Base-by-base conservation (phyloP, 1,140 invertebrate genomes). In the Camponotus pennsylvanicus region DNA sequence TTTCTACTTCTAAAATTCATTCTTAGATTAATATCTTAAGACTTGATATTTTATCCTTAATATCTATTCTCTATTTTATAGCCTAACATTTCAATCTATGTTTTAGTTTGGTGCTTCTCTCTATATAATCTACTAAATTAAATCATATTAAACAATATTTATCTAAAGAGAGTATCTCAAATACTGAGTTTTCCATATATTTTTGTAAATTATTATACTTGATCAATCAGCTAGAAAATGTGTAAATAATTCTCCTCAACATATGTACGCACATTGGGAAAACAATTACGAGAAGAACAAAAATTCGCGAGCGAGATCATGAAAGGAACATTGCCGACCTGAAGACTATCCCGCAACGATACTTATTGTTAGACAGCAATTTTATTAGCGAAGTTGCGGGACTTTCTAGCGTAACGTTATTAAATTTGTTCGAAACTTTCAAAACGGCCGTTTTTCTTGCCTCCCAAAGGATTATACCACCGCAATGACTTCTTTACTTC, bases 371-470 rank as follows among this genome's bases (percentile, higher is more conserved):
- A 15, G 59, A 57, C 55, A 61, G 71, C 73, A 78, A 89, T 89
- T 89, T 77, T 77, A 89, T 89, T 88, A 76, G 40, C 61, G 27
- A 89, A 86, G 59, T 89, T 89, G 40, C 66, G 21, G 42, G n/a
- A 78, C 45, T 85, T 85, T 85, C 11, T 32, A 27, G 71, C 69
- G 34, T 45, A 61, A 52, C 88, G 86, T 89, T 89, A 89, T 89
- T 89, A 86, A 89, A 89, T 89, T 89, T 89, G 87, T 89, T 86
- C 73, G 49, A 69, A 89, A 89, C 87, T 89, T 89, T 75, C 40
- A 34, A 83, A 73, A 89, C 70, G 55, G 66, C 59, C 77, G 77
- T 42, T 76, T 78, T 67, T 87, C 69, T 57, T 64, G 13, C 21
- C 21, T 63, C 27, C 59, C 61, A 59, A 67, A 69, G 64, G 63